Evolutionary conservation across 1,140 invertebrate genomes (phyloP), one percentile per base, ranked within the genome.

Genomic region (Diorhabda sublineata): DNA sequence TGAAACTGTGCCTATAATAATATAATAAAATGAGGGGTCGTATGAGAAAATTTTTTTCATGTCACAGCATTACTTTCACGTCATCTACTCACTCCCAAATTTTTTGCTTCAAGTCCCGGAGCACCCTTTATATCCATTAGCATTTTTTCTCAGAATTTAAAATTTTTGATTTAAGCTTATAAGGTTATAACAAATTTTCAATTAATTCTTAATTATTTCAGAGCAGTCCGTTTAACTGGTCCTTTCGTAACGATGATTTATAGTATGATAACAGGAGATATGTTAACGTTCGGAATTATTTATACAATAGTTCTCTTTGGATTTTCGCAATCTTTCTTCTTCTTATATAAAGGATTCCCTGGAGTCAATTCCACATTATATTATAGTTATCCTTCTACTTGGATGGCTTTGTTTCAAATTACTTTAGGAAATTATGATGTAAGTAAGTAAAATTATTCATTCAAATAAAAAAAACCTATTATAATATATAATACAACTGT

Each of bases 181-280:
- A 26, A 26, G 1, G 26, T 26, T 1, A 26, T 26, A 6, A 61
- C 7, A 11, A 6, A 61, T 61, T 4, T 62, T 42, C 5, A 52
- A 8, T 52, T 3, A 2, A 52, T 52, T 52, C 47, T 26, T 26
- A 52, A 52, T n/a, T 66, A 59, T 71, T 76, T 64, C 67, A 98
- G 97, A 43, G 95, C 95, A 52, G 89, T 97, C 11, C 90, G 93
- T 64, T 80, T 98, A 60, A 98, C 96, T 0, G 97, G 97, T 64
- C 96, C 97, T 0, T 98, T 98, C 83, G 95, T 99, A 61, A 97
- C 97, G 11, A 99, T 98, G 97, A 95, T 98, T 65, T 98, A 97
- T 84, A 94, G 91, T 75, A 99, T 99, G 96, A 95, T 98, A 76
- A 94, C 92, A 1, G 95, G 95, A 42, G 97, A 99, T 83, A 96